Percentiles rank a stretch among this genome's conserved stretches.
phyloP scores from a whole-genome alignment of 2,888 invertebrate species.

The Agrochola circellaris region DNA sequence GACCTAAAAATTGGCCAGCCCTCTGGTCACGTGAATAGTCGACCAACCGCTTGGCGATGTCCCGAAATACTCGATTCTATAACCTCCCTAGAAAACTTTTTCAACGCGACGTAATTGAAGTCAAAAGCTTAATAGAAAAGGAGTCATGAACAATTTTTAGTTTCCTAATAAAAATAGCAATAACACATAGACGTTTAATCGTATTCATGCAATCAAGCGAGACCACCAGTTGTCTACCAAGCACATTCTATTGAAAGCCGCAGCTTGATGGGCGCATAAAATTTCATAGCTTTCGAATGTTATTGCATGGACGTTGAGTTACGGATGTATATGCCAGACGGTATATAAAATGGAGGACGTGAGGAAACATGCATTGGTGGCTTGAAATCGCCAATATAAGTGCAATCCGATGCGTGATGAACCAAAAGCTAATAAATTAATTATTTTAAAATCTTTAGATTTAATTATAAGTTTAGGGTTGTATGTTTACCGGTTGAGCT shows the following conservation, averaged over 20 bases:
- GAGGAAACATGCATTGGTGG: background rate
- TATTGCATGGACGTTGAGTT: conserved; percentile 26
- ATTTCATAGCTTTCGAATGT: conserved; percentile 70
- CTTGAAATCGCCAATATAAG: background rate
- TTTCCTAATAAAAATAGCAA: conserved; percentile 14
- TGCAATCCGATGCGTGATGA: background rate
- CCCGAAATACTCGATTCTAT: too few species aligned
- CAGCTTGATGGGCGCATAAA: conserved; percentile 71
- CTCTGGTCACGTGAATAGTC: too few species aligned
- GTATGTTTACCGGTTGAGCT: background rate
- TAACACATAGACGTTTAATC: conserved; percentile 10
- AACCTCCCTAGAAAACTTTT: background rate
- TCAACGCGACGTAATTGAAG: background rate
- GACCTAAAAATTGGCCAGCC: too few species aligned
- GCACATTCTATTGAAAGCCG: conserved; percentile 49
- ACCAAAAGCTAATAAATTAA: background rate
- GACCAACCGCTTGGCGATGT: too few species aligned
- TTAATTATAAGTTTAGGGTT: background rate
- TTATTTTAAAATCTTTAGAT: background rate
- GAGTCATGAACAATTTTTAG: background rate
- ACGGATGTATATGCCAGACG: background rate
- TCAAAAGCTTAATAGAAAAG: conserved; percentile 7
- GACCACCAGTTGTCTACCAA: conserved; percentile 47
- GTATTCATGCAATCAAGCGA: conserved; percentile 36
- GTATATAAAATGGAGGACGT: background rate